A percentile compares a stretch with the other conserved stretches of the same genome.
These are phyloP conservation scores for Acomys russatus DNA, from an alignment of 2,797 vertebrate species.

Conservation along the genomic window DNA sequence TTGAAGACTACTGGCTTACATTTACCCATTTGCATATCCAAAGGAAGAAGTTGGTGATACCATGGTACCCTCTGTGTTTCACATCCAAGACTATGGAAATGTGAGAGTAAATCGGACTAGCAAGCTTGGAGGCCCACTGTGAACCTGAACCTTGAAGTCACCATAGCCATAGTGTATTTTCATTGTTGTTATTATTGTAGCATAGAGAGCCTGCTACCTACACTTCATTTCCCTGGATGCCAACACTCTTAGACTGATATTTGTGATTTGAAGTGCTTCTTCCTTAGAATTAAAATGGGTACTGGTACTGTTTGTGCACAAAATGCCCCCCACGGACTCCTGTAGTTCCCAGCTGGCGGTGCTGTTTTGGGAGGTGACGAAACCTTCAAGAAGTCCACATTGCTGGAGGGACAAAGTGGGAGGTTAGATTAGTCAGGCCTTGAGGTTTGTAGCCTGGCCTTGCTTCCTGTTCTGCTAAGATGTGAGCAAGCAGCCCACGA, in stretches of 20 bases:
- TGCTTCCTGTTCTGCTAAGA: background rate
- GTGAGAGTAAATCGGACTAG: background rate
- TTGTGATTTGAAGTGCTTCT: accelerated
- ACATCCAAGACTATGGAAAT: background rate
- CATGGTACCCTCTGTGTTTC: no score
- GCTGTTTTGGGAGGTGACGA: background rate
- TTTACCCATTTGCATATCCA: background rate
- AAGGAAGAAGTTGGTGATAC: background rate
- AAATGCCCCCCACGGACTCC: background rate
- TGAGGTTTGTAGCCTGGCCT: background rate
- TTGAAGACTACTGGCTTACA: accelerated
- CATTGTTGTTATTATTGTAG: background rate
- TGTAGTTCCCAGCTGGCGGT: background rate
- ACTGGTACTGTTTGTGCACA: background rate
- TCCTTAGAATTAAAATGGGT: background rate
- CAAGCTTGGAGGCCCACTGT: accelerated
- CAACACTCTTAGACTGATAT: background rate
- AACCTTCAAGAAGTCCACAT: background rate
- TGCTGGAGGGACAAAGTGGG: background rate
- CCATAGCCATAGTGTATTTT: accelerated
- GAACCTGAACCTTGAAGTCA: accelerated
- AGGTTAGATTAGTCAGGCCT: background rate
- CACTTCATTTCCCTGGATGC: background rate
- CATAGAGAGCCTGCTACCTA: background rate
- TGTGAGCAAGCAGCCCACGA: background rate